phyloP scores from a whole-genome alignment of 2,113 vertebrate species.

The Strigops habroptila region DNA sequence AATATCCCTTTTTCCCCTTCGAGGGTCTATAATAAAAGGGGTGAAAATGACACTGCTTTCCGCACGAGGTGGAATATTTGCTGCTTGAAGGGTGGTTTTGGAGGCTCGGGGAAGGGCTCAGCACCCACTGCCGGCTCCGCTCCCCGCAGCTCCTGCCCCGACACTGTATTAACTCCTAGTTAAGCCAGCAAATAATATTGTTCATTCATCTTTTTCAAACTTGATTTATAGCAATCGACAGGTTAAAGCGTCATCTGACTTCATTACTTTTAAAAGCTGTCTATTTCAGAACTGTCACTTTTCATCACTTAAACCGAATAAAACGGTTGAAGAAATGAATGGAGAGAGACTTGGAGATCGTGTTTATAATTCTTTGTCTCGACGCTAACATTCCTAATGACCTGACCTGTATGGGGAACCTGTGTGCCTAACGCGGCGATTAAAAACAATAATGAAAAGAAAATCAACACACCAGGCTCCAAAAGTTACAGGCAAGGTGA shows the following conservation, averaged over 20 bases:
- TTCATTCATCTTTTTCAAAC: constrained; percentile 70
- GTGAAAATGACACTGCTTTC: constrained; percentile 35
- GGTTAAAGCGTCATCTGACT: constrained; percentile 80
- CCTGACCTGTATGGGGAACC: constrained; percentile 50
- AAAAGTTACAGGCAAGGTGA: constrained; percentile 28
- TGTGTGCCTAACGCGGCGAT: neutral
- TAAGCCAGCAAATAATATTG: constrained; percentile 63
- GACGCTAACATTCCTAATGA: constrained; percentile 62
- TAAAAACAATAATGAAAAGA: constrained; percentile 33
- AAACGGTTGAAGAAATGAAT: constrained; percentile 73
- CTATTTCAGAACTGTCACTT: constrained; percentile 78
- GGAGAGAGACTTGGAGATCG: constrained; percentile 71
- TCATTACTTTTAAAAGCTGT: constrained; percentile 80
- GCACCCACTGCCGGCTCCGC: constrained; percentile 8
- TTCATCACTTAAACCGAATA: constrained; percentile 75
- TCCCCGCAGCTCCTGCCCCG: constrained; percentile 7
- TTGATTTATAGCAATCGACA: constrained; percentile 77
- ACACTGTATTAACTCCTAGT: constrained; percentile 17
- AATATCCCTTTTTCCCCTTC: constrained; percentile 26
- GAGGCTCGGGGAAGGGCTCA: neutral
- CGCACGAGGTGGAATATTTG: neutral
- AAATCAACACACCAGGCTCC: neutral
- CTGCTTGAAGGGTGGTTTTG: neutral
- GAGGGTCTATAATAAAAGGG: constrained; percentile 22
- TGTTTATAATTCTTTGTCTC: constrained; percentile 70